phyloP scores from a whole-genome alignment of 2,113 vertebrate species.

The Hippoglossus stenolepis region DNA sequence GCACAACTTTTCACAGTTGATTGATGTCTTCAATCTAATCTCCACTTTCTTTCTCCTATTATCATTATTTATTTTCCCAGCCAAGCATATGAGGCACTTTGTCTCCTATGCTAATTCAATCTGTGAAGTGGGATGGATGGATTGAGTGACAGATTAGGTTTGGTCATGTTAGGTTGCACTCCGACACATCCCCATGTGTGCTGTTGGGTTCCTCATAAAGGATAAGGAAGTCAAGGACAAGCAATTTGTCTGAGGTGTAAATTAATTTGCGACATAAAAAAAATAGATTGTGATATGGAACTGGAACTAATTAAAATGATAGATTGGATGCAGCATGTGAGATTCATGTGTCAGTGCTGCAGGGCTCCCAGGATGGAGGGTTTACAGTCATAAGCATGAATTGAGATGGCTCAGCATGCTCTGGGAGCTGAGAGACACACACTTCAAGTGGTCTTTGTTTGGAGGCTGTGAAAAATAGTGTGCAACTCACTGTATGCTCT shows the following conservation, averaged over 20 bases:
- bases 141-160: constrained; percentile 62
- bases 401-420: constrained; percentile 60
- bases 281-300: constrained; percentile 72
- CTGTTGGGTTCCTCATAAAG: constrained; percentile 37
- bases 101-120: constrained; percentile 59
- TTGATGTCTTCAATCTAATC: constrained; percentile 62
- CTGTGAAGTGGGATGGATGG: constrained; percentile 48
- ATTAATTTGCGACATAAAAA: constrained; percentile 79
- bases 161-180: constrained; percentile 33
- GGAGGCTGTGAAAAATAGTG: constrained; percentile 4
- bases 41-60: constrained; percentile 41
- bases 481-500: background rate
- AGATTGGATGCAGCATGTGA: constrained; percentile 73
- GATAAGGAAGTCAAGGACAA: constrained; percentile 75
- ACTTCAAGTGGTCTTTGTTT: constrained; percentile 37
- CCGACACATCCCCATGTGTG: constrained; percentile 36
- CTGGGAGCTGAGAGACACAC: constrained; percentile 26
- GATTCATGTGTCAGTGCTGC: constrained; percentile 63
- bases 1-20: constrained; percentile 26
- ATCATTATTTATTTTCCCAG: constrained; percentile 64
- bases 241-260: constrained; percentile 77
- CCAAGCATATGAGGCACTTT: constrained; percentile 49
- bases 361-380: constrained; percentile 57
- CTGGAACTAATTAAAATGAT: constrained; percentile 84
- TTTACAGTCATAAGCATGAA: constrained; percentile 45